These are phyloP conservation scores for Magallana ariakensis DNA, from an alignment of 1,140 invertebrate genomes.

Conservation along the genomic window DNA sequence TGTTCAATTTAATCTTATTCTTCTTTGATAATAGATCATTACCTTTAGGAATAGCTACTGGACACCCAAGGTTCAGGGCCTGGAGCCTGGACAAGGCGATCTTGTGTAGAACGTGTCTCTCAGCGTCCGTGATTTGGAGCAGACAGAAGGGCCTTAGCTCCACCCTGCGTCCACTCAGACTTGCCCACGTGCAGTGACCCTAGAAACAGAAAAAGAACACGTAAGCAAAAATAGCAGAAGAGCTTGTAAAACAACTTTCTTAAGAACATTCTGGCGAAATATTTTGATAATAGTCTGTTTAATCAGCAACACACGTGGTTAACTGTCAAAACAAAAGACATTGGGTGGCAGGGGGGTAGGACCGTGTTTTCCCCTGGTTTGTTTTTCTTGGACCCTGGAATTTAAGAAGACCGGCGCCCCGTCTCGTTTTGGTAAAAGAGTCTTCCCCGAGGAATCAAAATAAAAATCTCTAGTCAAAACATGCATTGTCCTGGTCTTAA, in stretches of 20 bases:
- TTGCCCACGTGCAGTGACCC: conserved; percentile 92
- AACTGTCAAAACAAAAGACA: neutral
- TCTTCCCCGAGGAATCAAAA: conserved; percentile 24
- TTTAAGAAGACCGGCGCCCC: neutral
- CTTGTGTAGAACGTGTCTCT: conserved; percentile 89
- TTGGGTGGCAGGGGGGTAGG: neutral
- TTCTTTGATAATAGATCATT: conserved; percentile 56
- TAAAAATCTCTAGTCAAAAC: conserved; percentile 20
- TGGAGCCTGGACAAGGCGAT: conserved; percentile 92
- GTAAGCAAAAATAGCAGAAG: neutral
- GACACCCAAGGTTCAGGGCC: conserved; percentile 90
- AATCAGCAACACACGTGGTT: neutral
- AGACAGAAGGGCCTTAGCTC: conserved; percentile 86
- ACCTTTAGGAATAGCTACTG: conserved; percentile 87
- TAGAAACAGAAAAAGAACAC: conserved; percentile 77
- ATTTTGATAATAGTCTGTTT: neutral
- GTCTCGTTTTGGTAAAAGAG: neutral
- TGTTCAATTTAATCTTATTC: too few species aligned
- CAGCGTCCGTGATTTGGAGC: conserved; percentile 88
- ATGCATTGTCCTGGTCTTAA: neutral
- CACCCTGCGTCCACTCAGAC: conserved; percentile 87
- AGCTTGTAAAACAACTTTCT: neutral
- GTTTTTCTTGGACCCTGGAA: conserved; percentile 2
- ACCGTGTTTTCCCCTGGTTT: neutral
- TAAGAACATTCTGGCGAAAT: neutral